Evolutionary conservation across 92 coral and sea anemone genomes (phyloP), one percentile per base, ranked within the genome.

Genomic region (Muricea muricata): DNA sequence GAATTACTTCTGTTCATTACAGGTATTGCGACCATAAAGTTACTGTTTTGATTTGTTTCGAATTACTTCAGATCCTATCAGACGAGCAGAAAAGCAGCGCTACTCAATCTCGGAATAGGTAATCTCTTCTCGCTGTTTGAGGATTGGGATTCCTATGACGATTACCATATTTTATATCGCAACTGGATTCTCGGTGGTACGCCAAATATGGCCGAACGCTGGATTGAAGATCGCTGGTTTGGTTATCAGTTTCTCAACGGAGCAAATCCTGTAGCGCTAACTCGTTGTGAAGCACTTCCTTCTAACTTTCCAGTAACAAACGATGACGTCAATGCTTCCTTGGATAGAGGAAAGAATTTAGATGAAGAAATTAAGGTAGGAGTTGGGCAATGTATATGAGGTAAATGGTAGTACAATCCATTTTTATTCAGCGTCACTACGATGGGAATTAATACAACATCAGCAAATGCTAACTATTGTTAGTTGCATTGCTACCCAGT

Each of bases 211-310:
- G 80, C 75, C 25, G 91, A 88, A 56, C 56, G 33, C 32, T 93
- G 97, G 97, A 77, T 60, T 52, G 92, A 91, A n/a, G 97, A 93
- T 50, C 86, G 78, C 30, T 87, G 87, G 30, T 93, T 81, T 79
- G 97, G 97, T 46, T 81, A 82, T 88, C 93, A 83, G 86, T 90
- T 68, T 58, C 79, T 93, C 66, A 93, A 93, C 80, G 93, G 94
- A 26, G 78, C 73, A 45, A 92, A 92, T 78, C 97, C 97, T 26
- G 81, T 85, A 89, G 39, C 75, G 79, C 65, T 92, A n/a, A 63
- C 81, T 29, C 66, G 93, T 54, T 92, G 97, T 56, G 48, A 68
- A 40, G 75, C 80, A 37, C 74, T 90, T 34, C 97, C 97, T 5
- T 80, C 39, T 40, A 81, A 81, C n/a, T 87, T 92, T 65, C 90